A percentile compares a stretch with the other conserved stretches of the same genome.
These are phyloP conservation scores for Ischnus inquisitorius DNA, from an alignment of 2,888 invertebrate genomes.

Conservation along the genomic window DNA sequence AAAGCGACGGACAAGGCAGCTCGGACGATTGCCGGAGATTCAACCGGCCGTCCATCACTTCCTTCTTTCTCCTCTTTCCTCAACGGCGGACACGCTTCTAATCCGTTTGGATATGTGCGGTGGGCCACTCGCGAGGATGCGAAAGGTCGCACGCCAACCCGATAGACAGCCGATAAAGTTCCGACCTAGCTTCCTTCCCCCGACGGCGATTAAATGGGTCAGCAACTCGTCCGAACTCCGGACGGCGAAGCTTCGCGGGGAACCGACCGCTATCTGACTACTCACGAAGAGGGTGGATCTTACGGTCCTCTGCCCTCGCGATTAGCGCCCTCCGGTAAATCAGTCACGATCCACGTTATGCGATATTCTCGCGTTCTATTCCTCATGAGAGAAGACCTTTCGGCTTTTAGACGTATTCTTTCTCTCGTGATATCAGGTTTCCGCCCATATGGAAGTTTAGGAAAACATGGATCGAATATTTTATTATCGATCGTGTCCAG, in stretches of 20 bases:
- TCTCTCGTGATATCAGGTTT: not conserved
- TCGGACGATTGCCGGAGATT: slow-evolving; percentile 38
- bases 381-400: not conserved
- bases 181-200: slow-evolving; percentile 77
- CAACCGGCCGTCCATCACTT: slow-evolving; percentile 53
- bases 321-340: slow-evolving; percentile 39
- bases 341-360: slow-evolving; percentile 23
- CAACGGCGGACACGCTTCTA: not conserved
- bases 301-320: slow-evolving; percentile 13
- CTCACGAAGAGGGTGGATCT: slow-evolving; percentile 47
- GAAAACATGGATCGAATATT: too few species aligned
- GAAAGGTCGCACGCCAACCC: slow-evolving; percentile 81
- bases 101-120: slow-evolving; percentile 24
- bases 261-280: slow-evolving; percentile 47
- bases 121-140: slow-evolving; percentile 74
- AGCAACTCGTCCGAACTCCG: slow-evolving; percentile 62
- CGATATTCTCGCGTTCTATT: not conserved
- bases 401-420: slow-evolving; percentile 10
- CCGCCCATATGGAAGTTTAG: too few species aligned
- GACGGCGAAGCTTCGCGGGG: slow-evolving; percentile 34
- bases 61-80: slow-evolving; percentile 44
- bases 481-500: too few species aligned
- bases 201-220: slow-evolving; percentile 75
- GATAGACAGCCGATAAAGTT: slow-evolving; percentile 81
- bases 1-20: not conserved